A percentile compares a stretch with the other conserved stretches of the same genome.
These are phyloP conservation scores for Keiferia lycopersicella DNA, from an alignment of 2,888 invertebrate genomes.

Conservation along the genomic window DNA sequence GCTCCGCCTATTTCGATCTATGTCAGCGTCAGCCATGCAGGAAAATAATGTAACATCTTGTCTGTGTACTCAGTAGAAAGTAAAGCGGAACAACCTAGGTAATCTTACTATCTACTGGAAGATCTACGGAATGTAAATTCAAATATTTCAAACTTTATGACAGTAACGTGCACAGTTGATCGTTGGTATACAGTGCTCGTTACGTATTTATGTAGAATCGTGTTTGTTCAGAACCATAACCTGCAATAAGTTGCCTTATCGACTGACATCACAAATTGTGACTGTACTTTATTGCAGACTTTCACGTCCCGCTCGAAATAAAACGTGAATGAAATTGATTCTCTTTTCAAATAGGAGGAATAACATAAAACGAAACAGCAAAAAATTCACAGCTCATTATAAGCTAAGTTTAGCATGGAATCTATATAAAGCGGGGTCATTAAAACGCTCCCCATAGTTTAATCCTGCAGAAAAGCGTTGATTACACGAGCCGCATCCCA, in stretches of 20 bases:
- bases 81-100: no score
- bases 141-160: background rate
- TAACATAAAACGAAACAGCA: background rate
- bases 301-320: no score
- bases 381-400: background rate
- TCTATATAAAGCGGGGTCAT: slow-evolving; percentile 18
- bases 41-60: no score
- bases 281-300: no score
- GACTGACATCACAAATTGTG: background rate
- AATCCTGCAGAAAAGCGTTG: slow-evolving; percentile 20
- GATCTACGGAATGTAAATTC: background rate
- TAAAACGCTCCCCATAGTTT: slow-evolving; percentile 19
- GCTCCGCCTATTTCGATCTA: no score
- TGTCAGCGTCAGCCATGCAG: slow-evolving; percentile 67
- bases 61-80: no score
- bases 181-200: background rate
- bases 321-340: no score
- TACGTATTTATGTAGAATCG: background rate
- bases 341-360: no score
- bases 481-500: slow-evolving; percentile 14
- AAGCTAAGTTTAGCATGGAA: background rate
- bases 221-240: background rate
- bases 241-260: background rate
- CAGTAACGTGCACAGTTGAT: background rate
- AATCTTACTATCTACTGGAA: no score